Base-by-base conservation (phyloP, 2,888 invertebrate genomes). In the Lepidochrysops patricia region DNA sequence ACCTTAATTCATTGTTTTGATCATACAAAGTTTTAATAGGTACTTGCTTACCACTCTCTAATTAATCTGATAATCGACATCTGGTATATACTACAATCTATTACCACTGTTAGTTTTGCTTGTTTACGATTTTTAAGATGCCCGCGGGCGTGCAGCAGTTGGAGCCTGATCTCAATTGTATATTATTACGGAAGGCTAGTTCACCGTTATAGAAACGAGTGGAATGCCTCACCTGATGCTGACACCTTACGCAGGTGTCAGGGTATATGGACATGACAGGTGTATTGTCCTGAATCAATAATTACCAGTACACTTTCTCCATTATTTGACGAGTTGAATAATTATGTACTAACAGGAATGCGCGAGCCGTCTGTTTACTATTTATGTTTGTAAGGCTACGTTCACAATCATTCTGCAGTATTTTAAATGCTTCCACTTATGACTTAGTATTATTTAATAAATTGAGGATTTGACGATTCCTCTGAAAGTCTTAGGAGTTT, bases 201-300 rank as follows among this genome's bases (percentile, higher is more conserved):
- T 2, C 19, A 43, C 43, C 43, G 43, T 43, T 43, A 43, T 23
- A 52, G 52, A 50, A 52, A 52, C 27, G 15, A 32, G 52, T 13
- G 19, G 54, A 54, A 54, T 54, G 54, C 19, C 12, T 32, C 54
- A 54, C 54, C 54, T 54, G 54, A 54, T 54, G 54, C 43, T 9
- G 54, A 32, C 54, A 52, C 52, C 52, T 52, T 52, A 15, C 26
- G 27, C 54, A 54, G 54, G 29, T 54, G 54, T 54, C 15, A 26
- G 15, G 54, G 54, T 19, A 54, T 54, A 54, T 32, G 54, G 54
- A 19, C 54, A 54, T 29, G 19, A 54, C 54, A 54, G 54, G 29
- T 54, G 54, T 29, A 27, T 26, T 26, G 52, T 43, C 43, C 43
- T 43, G 43, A 43, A 43, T 43, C 43, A 43, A 52, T 26, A 52